These are phyloP conservation scores for Deroplatys truncata DNA, from an alignment of 2,888 invertebrate genomes.

Conservation along the genomic window DNA sequence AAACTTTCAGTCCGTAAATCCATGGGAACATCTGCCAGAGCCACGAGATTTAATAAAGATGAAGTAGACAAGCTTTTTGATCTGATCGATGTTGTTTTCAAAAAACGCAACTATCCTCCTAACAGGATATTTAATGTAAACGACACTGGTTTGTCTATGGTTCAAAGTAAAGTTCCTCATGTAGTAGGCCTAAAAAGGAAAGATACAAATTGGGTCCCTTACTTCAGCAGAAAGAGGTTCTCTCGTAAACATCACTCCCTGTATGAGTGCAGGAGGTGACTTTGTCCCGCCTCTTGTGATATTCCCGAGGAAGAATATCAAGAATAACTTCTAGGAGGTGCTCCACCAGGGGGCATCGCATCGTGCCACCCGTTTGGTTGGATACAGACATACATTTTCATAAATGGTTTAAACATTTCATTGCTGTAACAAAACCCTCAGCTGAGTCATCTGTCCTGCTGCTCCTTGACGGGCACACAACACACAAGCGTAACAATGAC, in stretches of 20 bases:
- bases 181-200: no score
- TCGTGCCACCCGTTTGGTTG: slow-evolving; percentile 32
- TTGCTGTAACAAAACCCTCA: slow-evolving; percentile 22
- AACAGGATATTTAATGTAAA: not conserved
- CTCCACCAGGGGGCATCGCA: slow-evolving; percentile 32
- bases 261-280: slow-evolving; percentile 15
- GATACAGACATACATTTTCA: slow-evolving; percentile 24
- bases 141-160: no score
- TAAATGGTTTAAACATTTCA: slow-evolving; percentile 36
- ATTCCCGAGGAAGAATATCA: slow-evolving; percentile 32
- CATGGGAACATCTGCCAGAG: slow-evolving; percentile 26
- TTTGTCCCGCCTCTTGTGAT: slow-evolving; percentile 13
- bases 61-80: slow-evolving; percentile 8
- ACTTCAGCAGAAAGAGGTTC: slow-evolving; percentile 20
- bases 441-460: slow-evolving; percentile 30
- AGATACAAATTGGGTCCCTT: no score
- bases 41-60: no score
- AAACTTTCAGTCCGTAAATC: slow-evolving; percentile 3
- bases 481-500: slow-evolving; percentile 34
- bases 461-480: slow-evolving; percentile 35
- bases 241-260: not conserved
- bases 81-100: not conserved
- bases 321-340: slow-evolving; percentile 28
- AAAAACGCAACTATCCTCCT: not conserved
- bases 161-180: no score